Conservation (phyloP, 2,797 vertebrate species). For the Macrochelys suwanniensis region DNA sequence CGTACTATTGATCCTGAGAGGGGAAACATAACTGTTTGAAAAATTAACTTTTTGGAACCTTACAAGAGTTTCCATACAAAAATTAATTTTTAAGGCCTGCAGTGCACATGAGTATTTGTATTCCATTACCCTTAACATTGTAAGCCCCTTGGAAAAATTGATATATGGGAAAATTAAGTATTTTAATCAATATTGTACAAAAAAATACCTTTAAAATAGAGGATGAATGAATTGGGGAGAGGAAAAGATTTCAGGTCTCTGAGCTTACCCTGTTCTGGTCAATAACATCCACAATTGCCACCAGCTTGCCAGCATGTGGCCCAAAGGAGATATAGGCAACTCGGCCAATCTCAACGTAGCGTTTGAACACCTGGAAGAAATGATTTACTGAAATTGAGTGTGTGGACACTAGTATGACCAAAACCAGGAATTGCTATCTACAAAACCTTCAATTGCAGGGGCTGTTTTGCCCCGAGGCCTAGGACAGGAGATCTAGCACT, state of each 20-base stretch:
- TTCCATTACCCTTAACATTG: neutral
- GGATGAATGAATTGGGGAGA: neutral
- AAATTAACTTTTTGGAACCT: neutral
- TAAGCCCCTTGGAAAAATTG: neutral
- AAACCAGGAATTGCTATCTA: neutral
- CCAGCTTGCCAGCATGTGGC: constrained; percentile 94
- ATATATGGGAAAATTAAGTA: neutral
- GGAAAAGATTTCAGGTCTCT: neutral
- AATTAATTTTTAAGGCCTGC: neutral
- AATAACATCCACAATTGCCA: constrained; percentile 96
- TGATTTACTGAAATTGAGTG: neutral
- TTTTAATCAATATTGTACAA: neutral
- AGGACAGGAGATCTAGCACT: neutral
- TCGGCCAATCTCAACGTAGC: constrained; percentile 96
- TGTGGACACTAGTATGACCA: neutral
- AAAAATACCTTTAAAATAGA: neutral
- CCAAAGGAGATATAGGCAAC: constrained; percentile 95
- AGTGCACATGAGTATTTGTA: no score
- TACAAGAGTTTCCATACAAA: neutral
- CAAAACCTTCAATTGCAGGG: neutral
- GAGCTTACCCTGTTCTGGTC: constrained; percentile 93
- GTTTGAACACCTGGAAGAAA: constrained; percentile 92
- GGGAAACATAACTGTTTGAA: neutral
- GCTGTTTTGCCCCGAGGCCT: neutral
- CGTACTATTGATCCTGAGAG: neutral